Percentiles rank a stretch among this genome's conserved stretches.
These are phyloP conservation scores for Malurus elegans DNA, from an alignment of 2,113 vertebrate species.

Conservation along the genomic window DNA sequence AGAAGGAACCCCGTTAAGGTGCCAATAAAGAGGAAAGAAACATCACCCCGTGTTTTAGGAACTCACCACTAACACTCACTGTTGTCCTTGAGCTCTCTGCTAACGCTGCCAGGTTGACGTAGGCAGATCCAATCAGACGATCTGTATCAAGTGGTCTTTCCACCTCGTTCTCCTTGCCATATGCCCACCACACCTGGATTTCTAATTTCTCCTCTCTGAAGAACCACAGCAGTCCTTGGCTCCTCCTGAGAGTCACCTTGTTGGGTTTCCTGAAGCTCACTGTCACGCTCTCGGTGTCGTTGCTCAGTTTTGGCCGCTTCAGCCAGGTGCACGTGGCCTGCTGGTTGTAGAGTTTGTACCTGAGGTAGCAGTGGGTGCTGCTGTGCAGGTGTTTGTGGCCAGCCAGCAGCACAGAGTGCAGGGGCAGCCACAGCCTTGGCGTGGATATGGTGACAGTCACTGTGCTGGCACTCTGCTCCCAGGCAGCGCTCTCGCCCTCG, in stretches of 20 bases:
- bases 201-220: constrained; percentile 89
- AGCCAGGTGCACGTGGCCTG: constrained; percentile 83
- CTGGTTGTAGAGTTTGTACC: constrained; percentile 85
- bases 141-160: constrained; percentile 85
- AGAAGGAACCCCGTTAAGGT: neutral
- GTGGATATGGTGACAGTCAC: constrained; percentile 76
- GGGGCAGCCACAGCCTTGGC: constrained; percentile 85
- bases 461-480: neutral
- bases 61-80: constrained; percentile 85
- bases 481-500: neutral
- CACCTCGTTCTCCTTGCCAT: constrained; percentile 72
- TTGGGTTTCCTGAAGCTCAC: constrained; percentile 78
- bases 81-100: constrained; percentile 66
- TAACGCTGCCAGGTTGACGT: constrained; percentile 81
- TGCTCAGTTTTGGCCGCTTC: constrained; percentile 74
- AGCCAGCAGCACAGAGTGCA: constrained; percentile 79
- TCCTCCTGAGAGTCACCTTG: constrained; percentile 72
- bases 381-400: constrained; percentile 75
- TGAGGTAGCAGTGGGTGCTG: constrained; percentile 86
- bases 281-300: constrained; percentile 48
- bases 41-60: neutral
- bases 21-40: neutral
- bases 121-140: constrained; percentile 89
- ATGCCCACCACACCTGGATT: constrained; percentile 90
- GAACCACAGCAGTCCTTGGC: constrained; percentile 87